These are phyloP conservation scores for Labrus mixtus DNA, from an alignment of 2,113 vertebrate species.

Conservation along the genomic window DNA sequence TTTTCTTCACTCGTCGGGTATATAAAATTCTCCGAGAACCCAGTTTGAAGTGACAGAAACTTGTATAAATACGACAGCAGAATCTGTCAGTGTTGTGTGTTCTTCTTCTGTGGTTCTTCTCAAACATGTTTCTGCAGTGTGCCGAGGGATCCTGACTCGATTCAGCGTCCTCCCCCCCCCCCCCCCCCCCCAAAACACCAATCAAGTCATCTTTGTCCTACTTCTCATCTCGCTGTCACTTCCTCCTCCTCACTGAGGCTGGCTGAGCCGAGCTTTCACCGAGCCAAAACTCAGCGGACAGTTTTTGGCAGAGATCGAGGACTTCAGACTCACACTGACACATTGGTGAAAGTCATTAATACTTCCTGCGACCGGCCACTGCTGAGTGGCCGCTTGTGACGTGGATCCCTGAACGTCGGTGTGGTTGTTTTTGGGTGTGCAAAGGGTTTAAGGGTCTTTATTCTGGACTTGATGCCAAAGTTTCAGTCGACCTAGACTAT, in stretches of 20 bases:
- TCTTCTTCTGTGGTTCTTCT: background rate
- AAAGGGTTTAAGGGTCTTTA: too few relatives aligned
- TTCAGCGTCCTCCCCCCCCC: background rate
- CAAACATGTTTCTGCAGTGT: background rate
- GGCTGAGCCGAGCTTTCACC: background rate
- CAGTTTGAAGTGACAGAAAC: background rate
- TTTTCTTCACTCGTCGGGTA: background rate
- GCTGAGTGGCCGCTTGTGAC: too few relatives aligned
- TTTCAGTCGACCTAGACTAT: too few relatives aligned
- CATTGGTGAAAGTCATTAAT: too few relatives aligned
- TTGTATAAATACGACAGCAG: background rate
- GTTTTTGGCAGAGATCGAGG: background rate
- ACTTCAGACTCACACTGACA: background rate
- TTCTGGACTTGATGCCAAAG: too few relatives aligned
- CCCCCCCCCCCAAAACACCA: constrained; percentile 1
- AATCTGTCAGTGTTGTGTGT: background rate
- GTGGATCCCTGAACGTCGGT: too few relatives aligned
- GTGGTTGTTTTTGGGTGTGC: too few relatives aligned
- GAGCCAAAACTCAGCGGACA: background rate
- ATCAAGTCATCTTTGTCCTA: constrained; percentile 20
- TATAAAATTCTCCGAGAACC: background rate
- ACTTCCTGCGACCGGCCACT: too few relatives aligned
- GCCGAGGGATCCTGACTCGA: background rate
- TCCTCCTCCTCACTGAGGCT: background rate
- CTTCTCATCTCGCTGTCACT: background rate